Evolutionary conservation across 2,888 invertebrate genomes (phyloP).

Genomic region (Lasioglossum figueresi): DNA sequence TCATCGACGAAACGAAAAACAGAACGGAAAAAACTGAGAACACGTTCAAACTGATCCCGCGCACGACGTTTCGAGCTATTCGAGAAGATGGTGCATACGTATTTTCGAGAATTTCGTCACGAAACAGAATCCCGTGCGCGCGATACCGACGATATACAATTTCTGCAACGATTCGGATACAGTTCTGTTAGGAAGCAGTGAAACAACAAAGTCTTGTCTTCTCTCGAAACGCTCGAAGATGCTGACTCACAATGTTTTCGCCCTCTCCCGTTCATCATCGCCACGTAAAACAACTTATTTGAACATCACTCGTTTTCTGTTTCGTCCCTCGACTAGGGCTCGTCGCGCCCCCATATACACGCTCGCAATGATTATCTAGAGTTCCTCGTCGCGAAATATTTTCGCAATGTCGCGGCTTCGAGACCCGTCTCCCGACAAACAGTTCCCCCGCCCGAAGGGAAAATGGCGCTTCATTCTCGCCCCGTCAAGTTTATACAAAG

Average conservation of each 20-base stretch:
- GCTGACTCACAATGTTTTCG: not conserved
- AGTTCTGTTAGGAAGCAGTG: slow-evolving; percentile 4
- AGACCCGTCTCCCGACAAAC: slow-evolving; percentile 26
- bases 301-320: slow-evolving; percentile 20
- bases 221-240: slow-evolving; percentile 58
- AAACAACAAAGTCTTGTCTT: not conserved
- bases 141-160: not conserved
- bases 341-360: slow-evolving; percentile 22
- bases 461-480: slow-evolving; percentile 36
- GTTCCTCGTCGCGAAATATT: slow-evolving; percentile 47
- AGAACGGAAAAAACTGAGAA: slow-evolving; percentile 55
- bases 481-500: slow-evolving; percentile 49
- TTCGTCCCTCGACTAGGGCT: slow-evolving; percentile 23
- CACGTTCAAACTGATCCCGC: slow-evolving; percentile 50
- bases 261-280: not conserved
- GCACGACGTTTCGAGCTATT: slow-evolving; percentile 40
- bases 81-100: slow-evolving; percentile 31
- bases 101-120: not conserved
- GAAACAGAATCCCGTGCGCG: not conserved
- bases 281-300: not conserved
- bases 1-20: not conserved
- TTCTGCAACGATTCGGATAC: not conserved
- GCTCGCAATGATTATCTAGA: slow-evolving; percentile 66
- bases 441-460: slow-evolving; percentile 42
- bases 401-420: slow-evolving; percentile 44